Evolutionary conservation across 2,113 vertebrate species (phyloP).

Genomic region (Cromileptes altivelis): DNA sequence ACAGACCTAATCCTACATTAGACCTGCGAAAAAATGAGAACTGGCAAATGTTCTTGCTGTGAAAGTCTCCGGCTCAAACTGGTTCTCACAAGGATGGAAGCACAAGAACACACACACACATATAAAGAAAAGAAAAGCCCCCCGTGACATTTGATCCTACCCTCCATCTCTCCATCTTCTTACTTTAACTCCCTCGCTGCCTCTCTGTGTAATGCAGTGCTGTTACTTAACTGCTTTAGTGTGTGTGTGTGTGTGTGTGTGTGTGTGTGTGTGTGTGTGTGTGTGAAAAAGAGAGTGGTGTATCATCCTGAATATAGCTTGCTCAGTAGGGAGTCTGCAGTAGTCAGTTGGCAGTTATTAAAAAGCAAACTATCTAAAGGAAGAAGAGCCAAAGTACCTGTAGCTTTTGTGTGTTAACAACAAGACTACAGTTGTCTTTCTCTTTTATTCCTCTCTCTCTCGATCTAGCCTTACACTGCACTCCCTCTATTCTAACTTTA

Average conservation of each 20-base stretch:
- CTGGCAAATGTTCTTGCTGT: neutral
- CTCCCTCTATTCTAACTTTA: neutral
- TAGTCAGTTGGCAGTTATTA: slow-evolving; percentile 30
- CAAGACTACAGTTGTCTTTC: neutral
- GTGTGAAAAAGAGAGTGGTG: neutral
- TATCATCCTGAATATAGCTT: slow-evolving; percentile 14
- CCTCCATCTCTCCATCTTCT: slow-evolving; percentile 7
- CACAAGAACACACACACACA: slow-evolving; percentile 6
- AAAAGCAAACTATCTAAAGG: slow-evolving; percentile 21
- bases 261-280: neutral
- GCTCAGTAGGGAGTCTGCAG: slow-evolving; percentile 34
- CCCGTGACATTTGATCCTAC: slow-evolving; percentile 5
- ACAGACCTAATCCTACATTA: slow-evolving; percentile 14
- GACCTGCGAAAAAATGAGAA: neutral
- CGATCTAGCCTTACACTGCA: neutral
- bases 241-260: neutral
- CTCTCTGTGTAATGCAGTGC: neutral
- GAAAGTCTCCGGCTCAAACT: neutral
- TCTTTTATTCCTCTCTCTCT: neutral
- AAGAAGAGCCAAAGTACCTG: slow-evolving; percentile 21
- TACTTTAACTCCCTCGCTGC: slow-evolving; percentile 12
- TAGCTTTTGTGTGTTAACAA: neutral
- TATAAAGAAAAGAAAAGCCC: neutral
- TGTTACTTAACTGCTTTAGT: slow-evolving; percentile 2
- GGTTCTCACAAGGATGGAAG: slow-evolving; percentile 12